phyloP scores from a whole-genome alignment of 2,797 vertebrate species.

The Nyctibius grandis region DNA sequence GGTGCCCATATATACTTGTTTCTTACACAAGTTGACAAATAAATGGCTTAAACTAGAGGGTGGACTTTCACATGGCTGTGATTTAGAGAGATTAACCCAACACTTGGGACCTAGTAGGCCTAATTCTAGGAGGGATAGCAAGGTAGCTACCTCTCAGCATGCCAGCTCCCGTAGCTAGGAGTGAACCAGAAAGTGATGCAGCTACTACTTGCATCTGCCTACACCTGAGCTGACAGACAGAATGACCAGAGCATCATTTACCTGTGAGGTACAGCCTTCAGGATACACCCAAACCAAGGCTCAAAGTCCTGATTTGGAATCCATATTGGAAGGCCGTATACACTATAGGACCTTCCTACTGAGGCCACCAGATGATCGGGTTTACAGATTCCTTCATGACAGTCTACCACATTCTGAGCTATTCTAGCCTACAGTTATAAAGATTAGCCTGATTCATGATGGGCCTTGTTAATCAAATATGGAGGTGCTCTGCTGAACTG shows the following conservation, averaged over 20 bases:
- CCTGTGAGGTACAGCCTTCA: not conserved
- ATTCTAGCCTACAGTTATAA: not conserved
- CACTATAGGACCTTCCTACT: not conserved
- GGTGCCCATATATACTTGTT: too few species aligned
- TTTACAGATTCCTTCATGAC: not conserved
- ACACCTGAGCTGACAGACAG: not conserved
- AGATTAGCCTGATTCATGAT: not conserved
- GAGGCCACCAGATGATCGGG: not conserved
- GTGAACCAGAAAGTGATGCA: not conserved
- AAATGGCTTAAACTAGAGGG: not conserved
- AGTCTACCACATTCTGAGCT: not conserved
- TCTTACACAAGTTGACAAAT: not conserved
- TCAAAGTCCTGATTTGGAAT: not conserved
- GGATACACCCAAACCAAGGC: not conserved
- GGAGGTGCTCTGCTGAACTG: not conserved
- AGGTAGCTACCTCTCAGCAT: not conserved
- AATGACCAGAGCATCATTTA: not conserved
- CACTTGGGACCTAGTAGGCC: not conserved
- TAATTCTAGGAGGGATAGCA: not conserved
- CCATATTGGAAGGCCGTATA: not conserved
- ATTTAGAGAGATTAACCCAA: not conserved
- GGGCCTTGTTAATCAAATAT: not conserved
- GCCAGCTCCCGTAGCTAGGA: not conserved
- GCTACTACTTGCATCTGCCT: not conserved
- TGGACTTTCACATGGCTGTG: not conserved